Evolutionary conservation across 2,113 vertebrate species (phyloP).

Genomic region (Pomatorhinus ruficollis): DNA sequence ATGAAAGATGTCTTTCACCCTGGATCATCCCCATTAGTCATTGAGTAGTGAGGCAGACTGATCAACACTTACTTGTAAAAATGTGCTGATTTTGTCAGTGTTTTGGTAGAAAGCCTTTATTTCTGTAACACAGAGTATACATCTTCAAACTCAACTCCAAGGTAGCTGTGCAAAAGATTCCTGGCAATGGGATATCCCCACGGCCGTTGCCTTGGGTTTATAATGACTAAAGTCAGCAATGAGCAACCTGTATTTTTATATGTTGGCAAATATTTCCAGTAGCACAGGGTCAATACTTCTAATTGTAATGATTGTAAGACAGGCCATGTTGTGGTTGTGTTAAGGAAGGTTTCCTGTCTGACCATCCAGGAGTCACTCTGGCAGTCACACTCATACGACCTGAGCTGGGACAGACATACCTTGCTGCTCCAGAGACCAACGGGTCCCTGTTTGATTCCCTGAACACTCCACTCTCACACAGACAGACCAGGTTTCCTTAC

Average conservation of each 20-base stretch:
- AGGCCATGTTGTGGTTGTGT: not conserved
- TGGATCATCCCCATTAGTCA: not conserved
- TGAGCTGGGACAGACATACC: not conserved
- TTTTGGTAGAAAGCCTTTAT: not conserved
- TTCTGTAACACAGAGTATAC: not conserved
- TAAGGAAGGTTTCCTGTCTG: not conserved
- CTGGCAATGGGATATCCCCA: not conserved
- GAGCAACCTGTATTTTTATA: not conserved
- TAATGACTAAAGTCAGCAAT: not conserved
- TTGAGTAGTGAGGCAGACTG: not conserved
- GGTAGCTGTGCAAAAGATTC: not conserved
- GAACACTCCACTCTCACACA: not conserved
- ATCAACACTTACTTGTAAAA: not conserved
- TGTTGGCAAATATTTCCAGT: not conserved
- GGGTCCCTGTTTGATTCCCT: accelerated
- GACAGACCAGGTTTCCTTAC: not conserved
- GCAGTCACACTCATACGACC: not conserved
- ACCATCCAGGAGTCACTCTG: not conserved
- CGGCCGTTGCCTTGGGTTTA: not conserved
- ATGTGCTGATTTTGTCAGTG: not conserved
- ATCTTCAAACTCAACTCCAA: not conserved
- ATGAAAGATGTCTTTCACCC: not conserved
- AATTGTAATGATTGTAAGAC: not conserved
- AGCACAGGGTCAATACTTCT: not conserved
- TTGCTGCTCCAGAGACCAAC: not conserved